Conservation (phyloP, 2,113 vertebrate genomes). For the Epinephelus fuscoguttatus region DNA sequence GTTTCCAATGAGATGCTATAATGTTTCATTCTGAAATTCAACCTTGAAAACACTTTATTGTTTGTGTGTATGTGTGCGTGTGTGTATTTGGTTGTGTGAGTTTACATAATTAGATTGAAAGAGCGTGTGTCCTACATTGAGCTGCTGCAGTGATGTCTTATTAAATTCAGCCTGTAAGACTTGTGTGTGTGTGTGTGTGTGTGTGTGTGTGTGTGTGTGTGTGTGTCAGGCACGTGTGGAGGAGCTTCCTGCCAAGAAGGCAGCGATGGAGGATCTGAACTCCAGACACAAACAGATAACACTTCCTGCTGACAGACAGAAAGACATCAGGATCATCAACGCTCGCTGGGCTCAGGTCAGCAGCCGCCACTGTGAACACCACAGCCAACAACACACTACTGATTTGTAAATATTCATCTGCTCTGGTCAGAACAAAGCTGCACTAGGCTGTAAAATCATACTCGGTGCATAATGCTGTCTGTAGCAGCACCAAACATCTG, state of each 20-base stretch:
- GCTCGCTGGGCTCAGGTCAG: conserved; percentile 92
- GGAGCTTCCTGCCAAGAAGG: conserved; percentile 88
- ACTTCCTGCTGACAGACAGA: conserved; percentile 88
- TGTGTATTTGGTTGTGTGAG: conserved; percentile 10
- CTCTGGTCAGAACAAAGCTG: not conserved
- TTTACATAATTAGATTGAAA: conserved; percentile 36
- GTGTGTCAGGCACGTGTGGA: conserved; percentile 86
- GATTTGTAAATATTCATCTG: not conserved
- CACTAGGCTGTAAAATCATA: not conserved
- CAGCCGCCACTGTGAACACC: conserved; percentile 1
- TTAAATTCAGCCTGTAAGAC: conserved; percentile 23
- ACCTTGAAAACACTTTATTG: conserved; percentile 18
- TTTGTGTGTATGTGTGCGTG: conserved; percentile 1
- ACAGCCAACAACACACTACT: not conserved
- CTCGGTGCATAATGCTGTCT: not conserved
- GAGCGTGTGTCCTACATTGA: conserved; percentile 23
- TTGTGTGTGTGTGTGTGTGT: conserved; percentile 17
- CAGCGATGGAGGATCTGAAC: conserved; percentile 90
- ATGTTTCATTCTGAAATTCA: conserved; percentile 41
- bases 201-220: conserved; percentile 43
- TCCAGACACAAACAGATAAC: conserved; percentile 85
- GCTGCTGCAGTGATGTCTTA: conserved; percentile 25
- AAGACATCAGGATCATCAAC: conserved; percentile 89
- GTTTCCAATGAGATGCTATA: conserved; percentile 20
- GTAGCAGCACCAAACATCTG: not conserved